These are phyloP conservation scores for Tadarida brasiliensis DNA, from an alignment of 2,797 vertebrate species.

Conservation along the genomic window DNA sequence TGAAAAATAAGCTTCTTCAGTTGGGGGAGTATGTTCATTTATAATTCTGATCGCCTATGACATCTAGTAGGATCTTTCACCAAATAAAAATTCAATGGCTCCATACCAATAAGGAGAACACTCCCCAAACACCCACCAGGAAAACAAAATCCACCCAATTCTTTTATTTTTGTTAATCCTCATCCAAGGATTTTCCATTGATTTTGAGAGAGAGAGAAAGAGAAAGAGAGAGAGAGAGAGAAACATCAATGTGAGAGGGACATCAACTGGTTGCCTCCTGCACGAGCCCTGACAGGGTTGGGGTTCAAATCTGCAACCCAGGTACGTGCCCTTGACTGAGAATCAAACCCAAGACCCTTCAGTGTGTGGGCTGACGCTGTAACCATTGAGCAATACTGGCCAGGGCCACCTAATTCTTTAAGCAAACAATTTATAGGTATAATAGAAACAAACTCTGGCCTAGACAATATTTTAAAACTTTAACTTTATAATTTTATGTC, in stretches of 20 bases:
- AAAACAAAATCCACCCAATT: neutral
- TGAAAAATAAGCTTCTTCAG: neutral
- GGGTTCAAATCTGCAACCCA: neutral
- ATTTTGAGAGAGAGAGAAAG: neutral
- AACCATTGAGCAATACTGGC: neutral
- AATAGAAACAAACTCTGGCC: conserved; percentile 15
- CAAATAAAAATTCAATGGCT: conserved; percentile 14
- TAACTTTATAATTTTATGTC: conserved; percentile 32
- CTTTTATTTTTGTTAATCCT: neutral
- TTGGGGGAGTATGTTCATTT: neutral
- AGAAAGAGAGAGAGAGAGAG: neutral
- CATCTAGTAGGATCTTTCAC: neutral
- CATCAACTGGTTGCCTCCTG: neutral
- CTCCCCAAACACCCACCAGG: neutral
- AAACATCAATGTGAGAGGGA: neutral
- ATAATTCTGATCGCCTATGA: neutral
- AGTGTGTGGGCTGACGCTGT: neutral
- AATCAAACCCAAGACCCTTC: neutral
- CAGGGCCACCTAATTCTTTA: neutral
- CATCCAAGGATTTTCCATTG: neutral
- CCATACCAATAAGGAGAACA: neutral
- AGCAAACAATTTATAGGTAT: neutral
- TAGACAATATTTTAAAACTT: conserved; percentile 40
- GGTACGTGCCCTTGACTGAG: neutral
- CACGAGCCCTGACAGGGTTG: neutral